A percentile compares a stretch with the other conserved stretches of the same genome.
phyloP scores from a whole-genome alignment of 92 coral and sea anemone genomes.

The Siderastrea radians region DNA sequence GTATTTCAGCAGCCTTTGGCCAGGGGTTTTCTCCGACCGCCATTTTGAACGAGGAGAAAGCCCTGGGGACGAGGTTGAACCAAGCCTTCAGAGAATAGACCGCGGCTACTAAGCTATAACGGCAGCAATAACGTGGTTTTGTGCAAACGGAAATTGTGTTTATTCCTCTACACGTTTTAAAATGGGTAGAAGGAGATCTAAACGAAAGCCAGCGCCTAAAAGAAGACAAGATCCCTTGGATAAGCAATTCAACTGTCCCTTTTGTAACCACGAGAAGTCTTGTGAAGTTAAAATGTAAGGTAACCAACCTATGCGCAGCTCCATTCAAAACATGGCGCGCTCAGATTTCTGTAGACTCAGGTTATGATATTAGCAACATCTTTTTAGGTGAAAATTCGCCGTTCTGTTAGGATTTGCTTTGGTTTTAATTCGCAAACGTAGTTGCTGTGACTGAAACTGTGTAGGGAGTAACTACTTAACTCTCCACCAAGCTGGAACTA shows the following conservation, averaged over 20 bases:
- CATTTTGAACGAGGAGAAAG: no score
- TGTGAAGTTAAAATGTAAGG: constrained; percentile 99
- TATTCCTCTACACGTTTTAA: not conserved
- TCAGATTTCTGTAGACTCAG: not conserved
- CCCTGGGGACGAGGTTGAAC: no score
- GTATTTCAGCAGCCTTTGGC: no score
- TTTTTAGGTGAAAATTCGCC: not conserved
- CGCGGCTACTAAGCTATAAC: no score
- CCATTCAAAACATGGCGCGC: constrained; percentile 4
- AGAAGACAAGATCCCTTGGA: constrained; percentile 93
- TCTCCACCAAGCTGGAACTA: no score
- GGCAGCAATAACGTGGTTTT: no score
- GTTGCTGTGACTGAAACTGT: not conserved
- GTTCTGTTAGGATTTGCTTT: not conserved
- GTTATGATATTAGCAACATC: not conserved
- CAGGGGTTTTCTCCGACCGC: no score
- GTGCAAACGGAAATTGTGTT: not conserved
- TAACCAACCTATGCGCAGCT: not conserved
- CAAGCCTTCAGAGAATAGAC: no score
- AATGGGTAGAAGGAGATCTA: constrained; percentile 98
- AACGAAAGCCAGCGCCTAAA: constrained; percentile 95
- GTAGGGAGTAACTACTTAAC: no score
- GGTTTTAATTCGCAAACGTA: not conserved
- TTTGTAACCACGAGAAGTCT: constrained; percentile 98
- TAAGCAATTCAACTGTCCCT: constrained; percentile 97